Evolutionary conservation across 1,140 invertebrate species (phyloP).

Genomic region (Lanistes nyassanus): DNA sequence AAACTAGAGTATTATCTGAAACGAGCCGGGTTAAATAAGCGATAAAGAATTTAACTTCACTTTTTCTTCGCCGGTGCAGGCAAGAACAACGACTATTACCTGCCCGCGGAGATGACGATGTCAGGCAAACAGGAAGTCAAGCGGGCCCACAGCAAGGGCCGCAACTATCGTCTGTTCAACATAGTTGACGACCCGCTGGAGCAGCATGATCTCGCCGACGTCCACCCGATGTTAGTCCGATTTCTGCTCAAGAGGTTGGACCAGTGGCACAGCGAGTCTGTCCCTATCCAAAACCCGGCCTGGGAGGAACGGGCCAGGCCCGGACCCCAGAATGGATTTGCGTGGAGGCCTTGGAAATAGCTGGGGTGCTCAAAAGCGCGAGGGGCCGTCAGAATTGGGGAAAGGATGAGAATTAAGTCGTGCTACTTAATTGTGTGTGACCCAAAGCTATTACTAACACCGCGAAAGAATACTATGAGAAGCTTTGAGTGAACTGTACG

Average conservation of each 20-base stretch:
- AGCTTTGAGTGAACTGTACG: no score
- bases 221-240: slow-evolving; percentile 30
- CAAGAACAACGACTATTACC: no score
- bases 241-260: slow-evolving; percentile 41
- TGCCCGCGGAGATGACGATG: slow-evolving; percentile 18
- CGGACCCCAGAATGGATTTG: slow-evolving; percentile 47
- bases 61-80: no score
- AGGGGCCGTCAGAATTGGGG: no score
- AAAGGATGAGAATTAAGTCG: no score
- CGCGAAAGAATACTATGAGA: no score
- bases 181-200: slow-evolving; percentile 47
- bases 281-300: slow-evolving; percentile 38
- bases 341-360: slow-evolving; percentile 56
- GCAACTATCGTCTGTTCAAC: slow-evolving; percentile 58
- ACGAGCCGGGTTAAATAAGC: no score
- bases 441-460: no score
- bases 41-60: no score
- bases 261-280: slow-evolving; percentile 41
- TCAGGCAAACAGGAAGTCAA: neutral
- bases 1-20: no score
- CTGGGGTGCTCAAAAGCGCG: no score
- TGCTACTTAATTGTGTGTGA: no score
- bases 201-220: slow-evolving; percentile 39
- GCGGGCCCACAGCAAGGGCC: neutral
- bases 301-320: slow-evolving; percentile 30